phyloP scores from a whole-genome alignment of 1,140 invertebrate genomes.

The Pogonognathellus flavescens region DNA sequence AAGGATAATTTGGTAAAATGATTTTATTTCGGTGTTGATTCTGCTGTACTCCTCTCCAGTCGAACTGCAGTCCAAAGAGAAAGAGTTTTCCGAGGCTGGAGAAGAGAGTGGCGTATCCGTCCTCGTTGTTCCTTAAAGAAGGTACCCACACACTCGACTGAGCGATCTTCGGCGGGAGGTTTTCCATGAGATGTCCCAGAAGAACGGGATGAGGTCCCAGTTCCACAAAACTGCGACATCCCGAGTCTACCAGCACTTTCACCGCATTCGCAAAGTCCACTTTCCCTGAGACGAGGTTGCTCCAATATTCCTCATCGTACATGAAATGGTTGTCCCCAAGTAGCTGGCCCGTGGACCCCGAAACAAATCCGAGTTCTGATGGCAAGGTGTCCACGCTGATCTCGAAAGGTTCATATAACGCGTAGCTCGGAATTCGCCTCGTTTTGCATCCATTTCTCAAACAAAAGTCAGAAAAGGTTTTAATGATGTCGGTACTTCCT shows the following conservation, averaged over 20 bases:
- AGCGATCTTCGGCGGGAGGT: background rate
- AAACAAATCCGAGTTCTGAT: background rate
- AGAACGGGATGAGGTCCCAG: conserved; percentile 28
- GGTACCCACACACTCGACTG: conserved; percentile 35
- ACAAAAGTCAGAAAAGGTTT: conserved; percentile 26
- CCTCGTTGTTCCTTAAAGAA: conserved; percentile 22
- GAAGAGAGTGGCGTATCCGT: background rate
- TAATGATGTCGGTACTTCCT: background rate
- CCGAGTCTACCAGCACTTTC: background rate
- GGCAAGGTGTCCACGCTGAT: background rate
- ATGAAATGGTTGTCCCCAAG: conserved; percentile 35
- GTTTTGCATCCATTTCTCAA: conserved; percentile 37
- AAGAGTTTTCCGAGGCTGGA: conserved; percentile 39
- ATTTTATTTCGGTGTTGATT: conserved; percentile 2
- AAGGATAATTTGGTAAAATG: conserved; percentile 51
- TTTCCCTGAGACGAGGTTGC: background rate
- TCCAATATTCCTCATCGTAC: conserved; percentile 36
- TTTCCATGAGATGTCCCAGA: conserved; percentile 49
- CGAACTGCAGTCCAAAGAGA: conserved; percentile 8
- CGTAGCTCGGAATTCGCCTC: background rate
- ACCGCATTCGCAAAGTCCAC: background rate
- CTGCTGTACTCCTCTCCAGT: conserved; percentile 37
- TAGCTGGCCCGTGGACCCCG: background rate
- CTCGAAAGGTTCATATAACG: background rate
- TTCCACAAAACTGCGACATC: conserved; percentile 26